These are phyloP conservation scores for Gallirallus australis DNA, from an alignment of 2,797 vertebrate species.

Conservation along the genomic window DNA sequence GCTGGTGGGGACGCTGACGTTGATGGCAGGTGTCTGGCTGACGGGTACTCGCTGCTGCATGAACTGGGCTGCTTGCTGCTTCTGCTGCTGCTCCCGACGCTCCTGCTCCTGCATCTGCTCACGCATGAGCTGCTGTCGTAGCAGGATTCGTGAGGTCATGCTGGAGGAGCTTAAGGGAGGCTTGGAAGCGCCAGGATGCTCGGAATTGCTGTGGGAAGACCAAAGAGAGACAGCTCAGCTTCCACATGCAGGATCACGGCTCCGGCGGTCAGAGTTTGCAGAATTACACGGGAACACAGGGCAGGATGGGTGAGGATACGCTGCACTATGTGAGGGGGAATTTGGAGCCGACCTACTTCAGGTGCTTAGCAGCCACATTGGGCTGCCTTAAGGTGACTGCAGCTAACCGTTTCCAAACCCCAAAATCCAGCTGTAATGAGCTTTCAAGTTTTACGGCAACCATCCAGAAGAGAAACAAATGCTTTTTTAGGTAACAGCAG, in stretches of 20 bases:
- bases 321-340: background rate
- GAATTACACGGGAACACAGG: fast-evolving
- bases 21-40: constrained; percentile 87
- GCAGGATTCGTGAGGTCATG: constrained; percentile 86
- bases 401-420: background rate
- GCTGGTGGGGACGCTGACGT: constrained; percentile 82
- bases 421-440: constrained; percentile 23
- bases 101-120: constrained; percentile 87
- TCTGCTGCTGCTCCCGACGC: constrained; percentile 89
- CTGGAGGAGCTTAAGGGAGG: constrained; percentile 82
- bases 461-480: background rate
- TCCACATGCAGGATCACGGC: background rate
- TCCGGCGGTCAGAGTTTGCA: background rate
- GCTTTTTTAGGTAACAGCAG: background rate
- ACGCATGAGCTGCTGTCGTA: constrained; percentile 85
- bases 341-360: constrained; percentile 9
- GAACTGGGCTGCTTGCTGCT: constrained; percentile 89
- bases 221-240: constrained; percentile 67
- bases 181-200: constrained; percentile 87
- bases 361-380: constrained; percentile 49
- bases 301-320: background rate
- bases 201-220: constrained; percentile 83
- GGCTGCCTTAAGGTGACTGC: constrained; percentile 66
- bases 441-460: background rate
- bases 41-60: constrained; percentile 86